Evolutionary conservation across 2,888 invertebrate genomes (phyloP).

Genomic region (Sepiola atlantica): DNA sequence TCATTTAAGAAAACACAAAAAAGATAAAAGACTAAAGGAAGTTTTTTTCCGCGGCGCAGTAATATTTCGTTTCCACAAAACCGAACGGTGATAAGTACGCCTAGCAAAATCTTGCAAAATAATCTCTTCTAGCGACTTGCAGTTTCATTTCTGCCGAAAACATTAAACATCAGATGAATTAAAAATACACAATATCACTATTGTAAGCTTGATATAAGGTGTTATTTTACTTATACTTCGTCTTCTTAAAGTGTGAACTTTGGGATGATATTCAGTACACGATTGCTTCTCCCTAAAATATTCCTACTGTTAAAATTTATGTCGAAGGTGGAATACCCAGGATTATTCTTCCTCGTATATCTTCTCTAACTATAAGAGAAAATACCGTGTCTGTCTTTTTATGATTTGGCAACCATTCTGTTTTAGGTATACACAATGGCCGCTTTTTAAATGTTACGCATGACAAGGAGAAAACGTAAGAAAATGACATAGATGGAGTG

Average conservation of each 20-base stretch:
- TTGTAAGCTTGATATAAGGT: not conserved
- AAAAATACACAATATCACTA: not conserved
- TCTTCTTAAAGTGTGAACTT: not conserved
- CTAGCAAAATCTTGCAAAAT: not conserved
- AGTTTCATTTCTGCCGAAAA: not conserved
- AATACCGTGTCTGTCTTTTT: too few species aligned
- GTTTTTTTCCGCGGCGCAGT: not conserved
- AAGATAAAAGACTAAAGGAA: not conserved
- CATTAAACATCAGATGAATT: conserved; percentile 16
- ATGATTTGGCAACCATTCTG: too few species aligned
- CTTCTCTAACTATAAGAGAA: too few species aligned
- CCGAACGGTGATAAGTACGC: not conserved
- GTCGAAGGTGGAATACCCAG: too few species aligned
- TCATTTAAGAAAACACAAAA: conserved; percentile 7
- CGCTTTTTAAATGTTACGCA: too few species aligned
- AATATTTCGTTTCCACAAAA: not conserved
- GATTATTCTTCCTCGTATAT: too few species aligned
- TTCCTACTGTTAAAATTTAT: too few species aligned
- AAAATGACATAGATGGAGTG: too few species aligned
- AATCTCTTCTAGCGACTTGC: not conserved
- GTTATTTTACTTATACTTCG: not conserved
- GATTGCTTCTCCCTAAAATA: not conserved
- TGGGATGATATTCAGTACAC: not conserved
- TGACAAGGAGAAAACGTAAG: too few species aligned
- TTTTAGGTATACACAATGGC: too few species aligned